These are phyloP conservation scores for Drosophila kikkawai DNA, from an alignment of 1,140 invertebrate genomes.

Conservation along the genomic window DNA sequence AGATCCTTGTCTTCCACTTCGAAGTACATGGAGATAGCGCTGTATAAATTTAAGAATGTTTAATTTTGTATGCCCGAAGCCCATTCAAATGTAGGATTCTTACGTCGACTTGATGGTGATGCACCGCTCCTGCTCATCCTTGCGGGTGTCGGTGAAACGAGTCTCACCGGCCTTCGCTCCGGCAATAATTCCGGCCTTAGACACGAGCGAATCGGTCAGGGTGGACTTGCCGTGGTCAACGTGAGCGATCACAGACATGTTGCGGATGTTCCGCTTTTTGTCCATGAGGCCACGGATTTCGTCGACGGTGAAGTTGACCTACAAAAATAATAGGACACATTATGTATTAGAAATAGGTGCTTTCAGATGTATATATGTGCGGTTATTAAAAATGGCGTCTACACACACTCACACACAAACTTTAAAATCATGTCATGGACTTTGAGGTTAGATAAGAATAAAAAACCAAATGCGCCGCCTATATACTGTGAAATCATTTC, in stretches of 20 bases:
- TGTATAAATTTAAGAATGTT: constrained; percentile 76
- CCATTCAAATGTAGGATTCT: constrained; percentile 80
- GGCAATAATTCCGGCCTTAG: constrained; percentile 99
- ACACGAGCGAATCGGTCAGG: constrained; percentile 99
- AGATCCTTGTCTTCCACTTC: constrained; percentile 97
- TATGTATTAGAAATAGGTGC: constrained; percentile 27
- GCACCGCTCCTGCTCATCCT: constrained; percentile 99
- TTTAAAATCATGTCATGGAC: constrained; percentile 45
- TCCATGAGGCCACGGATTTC: constrained; percentile 99
- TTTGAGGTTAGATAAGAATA: constrained; percentile 65
- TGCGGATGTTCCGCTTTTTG: constrained; percentile 99
- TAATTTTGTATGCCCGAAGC: neutral
- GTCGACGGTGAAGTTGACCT: constrained; percentile 99
- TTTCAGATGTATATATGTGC: constrained; percentile 2
- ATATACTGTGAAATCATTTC: constrained; percentile 38
- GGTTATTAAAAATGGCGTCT: constrained; percentile 65
- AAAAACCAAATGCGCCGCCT: constrained; percentile 59
- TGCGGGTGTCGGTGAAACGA: constrained; percentile 99
- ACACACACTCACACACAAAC: constrained; percentile 17
- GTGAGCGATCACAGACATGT: constrained; percentile 99
- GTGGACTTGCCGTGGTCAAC: constrained; percentile 99
- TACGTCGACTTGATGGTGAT: constrained; percentile 99
- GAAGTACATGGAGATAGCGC: constrained; percentile 99
- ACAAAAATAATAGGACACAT: constrained; percentile 73
- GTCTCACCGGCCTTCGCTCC: constrained; percentile 99